Evolutionary conservation across 2,113 vertebrate species (phyloP), one percentile per base, ranked within the genome.

Genomic region (Arvicanthis niloticus): DNA sequence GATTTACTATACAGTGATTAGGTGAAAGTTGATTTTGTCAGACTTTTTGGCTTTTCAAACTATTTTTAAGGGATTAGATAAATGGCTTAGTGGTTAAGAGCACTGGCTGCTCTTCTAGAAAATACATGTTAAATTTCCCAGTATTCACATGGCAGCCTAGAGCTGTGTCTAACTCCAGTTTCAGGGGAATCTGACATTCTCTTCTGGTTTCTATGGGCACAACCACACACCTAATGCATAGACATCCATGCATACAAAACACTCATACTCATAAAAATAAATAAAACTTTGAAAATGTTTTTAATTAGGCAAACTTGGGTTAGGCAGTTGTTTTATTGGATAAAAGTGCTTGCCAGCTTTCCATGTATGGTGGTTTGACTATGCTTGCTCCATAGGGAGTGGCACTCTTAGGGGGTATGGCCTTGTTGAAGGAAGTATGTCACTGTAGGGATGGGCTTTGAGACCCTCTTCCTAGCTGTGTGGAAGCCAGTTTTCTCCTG

Each of bases 221-320:
- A 62, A 40, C n/a, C 24, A 65, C 24, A 85, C 26, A 65, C 24
- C 4, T 84, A 62, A 16, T 45, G 19, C n/a, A 65, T 42, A 45
- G 81, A 60, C n/a, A 85, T 45, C 65, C 58, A 31, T 85, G 40
- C 15, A 85, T 16, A 9, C 26, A 45, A 85, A 65, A 65, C 40
- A 31, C 58, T 85, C n/a, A 85, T 85, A 31, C 56, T 26, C 81
- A 65, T 85, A 62, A 62, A 42, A 56, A 88, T 95, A 67, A 48
- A 6, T 21, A 88, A 4, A 53, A 12, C 92, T 85, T 84, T 93
- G 78, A 84, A 91, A 93, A 70, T 84, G 48, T 90, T 96, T 95
- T 51, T 92, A 89, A 85, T 93, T 77, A 88, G 58, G 15, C 93
- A 93, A 65, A 73, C 19, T 37, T 48, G 16, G 42, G 29, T 17